These are phyloP conservation scores for Pachyuromys duprasi DNA, from an alignment of 2,797 vertebrate species.

Conservation along the genomic window DNA sequence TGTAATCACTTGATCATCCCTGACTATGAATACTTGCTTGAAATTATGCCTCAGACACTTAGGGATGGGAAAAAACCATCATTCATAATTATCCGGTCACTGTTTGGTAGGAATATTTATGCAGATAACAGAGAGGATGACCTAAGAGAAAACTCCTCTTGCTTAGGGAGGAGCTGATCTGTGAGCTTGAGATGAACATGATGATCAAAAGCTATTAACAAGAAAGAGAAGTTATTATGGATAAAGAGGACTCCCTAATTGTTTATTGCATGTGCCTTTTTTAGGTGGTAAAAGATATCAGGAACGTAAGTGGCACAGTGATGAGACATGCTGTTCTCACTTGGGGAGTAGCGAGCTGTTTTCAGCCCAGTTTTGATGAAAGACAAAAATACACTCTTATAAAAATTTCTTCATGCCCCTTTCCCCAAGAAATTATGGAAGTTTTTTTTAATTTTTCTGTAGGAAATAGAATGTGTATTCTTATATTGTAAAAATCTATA, in stretches of 20 bases:
- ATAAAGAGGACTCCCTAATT: constrained; percentile 75
- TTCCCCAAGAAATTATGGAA: not conserved
- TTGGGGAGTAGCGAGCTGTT: not conserved
- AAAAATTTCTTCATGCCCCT: not conserved
- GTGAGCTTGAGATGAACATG: constrained; percentile 67
- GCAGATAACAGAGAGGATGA: constrained; percentile 22
- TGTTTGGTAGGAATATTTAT: constrained; percentile 74
- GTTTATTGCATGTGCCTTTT: constrained; percentile 27
- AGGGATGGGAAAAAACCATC: constrained; percentile 79
- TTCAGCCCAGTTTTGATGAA: not conserved
- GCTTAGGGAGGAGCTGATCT: constrained; percentile 67
- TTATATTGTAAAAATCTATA: not conserved
- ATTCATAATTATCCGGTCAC: constrained; percentile 84
- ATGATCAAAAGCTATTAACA: constrained; percentile 82
- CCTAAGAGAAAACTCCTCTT: constrained; percentile 69
- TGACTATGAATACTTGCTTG: constrained; percentile 86
- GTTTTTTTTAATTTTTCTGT: not conserved
- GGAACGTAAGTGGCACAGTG: not conserved
- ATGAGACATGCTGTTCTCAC: not conserved
- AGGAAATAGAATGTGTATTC: not conserved
- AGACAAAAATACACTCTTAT: not conserved
- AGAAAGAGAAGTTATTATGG: constrained; percentile 79
- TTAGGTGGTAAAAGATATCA: not conserved
- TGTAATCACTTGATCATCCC: constrained; percentile 84
- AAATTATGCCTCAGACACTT: constrained; percentile 85